These are phyloP conservation scores for Dolomedes plantarius DNA, from an alignment of 2,888 invertebrate species.

Conservation along the genomic window DNA sequence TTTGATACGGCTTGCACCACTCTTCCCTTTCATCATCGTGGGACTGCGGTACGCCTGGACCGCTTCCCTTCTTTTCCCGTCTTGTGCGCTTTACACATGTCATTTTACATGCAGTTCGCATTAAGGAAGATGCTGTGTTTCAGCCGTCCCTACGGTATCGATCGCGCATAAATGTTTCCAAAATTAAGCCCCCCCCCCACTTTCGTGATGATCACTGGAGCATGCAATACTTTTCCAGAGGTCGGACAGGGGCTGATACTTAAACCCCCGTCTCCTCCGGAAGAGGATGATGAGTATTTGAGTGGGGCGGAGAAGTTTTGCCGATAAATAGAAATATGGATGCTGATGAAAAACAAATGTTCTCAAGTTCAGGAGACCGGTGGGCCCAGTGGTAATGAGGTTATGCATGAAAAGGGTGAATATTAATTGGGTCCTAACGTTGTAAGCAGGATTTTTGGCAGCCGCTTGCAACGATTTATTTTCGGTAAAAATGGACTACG, in stretches of 20 bases:
- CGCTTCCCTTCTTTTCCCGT: constrained; percentile 51
- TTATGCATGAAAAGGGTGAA: constrained; percentile 9
- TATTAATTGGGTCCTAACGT: not conserved
- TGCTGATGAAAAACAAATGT: constrained; percentile 18
- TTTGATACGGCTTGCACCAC: constrained; percentile 7
- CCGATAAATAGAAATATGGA: constrained; percentile 18
- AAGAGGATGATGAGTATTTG: constrained; percentile 36
- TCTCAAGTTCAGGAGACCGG: not conserved
- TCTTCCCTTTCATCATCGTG: not conserved
- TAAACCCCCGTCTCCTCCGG: constrained; percentile 36
- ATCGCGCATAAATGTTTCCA: constrained; percentile 69
- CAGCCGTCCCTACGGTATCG: constrained; percentile 46
- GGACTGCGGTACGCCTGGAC: constrained; percentile 33
- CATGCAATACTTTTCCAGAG: constrained; percentile 43
- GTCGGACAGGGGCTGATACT: constrained; percentile 27
- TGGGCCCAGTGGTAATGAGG: not conserved
- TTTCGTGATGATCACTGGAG: constrained; percentile 26
- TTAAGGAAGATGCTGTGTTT: constrained; percentile 62
- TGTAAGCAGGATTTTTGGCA: not conserved
- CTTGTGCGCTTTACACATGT: constrained; percentile 70
- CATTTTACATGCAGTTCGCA: constrained; percentile 71
- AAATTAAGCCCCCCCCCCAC: constrained; percentile 37
- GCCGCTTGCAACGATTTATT: not conserved
- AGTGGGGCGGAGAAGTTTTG: constrained; percentile 1
- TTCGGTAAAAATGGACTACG: not conserved